Evolutionary conservation across 2,797 vertebrate genomes (phyloP).

Genomic region (Peromyscus nudipes): DNA sequence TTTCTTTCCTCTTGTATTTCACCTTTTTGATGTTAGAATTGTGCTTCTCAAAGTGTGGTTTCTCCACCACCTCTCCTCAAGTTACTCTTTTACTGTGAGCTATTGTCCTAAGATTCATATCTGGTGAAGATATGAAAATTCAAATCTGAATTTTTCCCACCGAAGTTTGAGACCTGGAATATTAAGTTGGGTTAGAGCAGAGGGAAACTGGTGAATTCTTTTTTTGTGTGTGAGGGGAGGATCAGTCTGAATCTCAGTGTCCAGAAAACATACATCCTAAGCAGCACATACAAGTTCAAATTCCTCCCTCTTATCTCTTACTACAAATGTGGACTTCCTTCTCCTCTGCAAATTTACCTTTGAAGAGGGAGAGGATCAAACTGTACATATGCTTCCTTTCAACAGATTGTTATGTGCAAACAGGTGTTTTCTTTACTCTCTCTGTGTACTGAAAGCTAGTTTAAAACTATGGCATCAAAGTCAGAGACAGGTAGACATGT

Average conservation of each 20-base stretch:
- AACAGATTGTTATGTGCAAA: conserved; percentile 9
- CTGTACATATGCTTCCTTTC: background rate
- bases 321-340: background rate
- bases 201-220: background rate
- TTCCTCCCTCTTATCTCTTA: background rate
- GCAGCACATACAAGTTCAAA: background rate
- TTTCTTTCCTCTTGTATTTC: background rate
- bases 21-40: background rate
- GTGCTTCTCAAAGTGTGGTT: conserved; percentile 21
- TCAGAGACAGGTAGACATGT: background rate
- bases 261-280: background rate
- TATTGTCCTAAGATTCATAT: background rate
- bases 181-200: background rate
- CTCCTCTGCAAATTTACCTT: conserved; percentile 46
- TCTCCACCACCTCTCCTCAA: background rate
- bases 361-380: background rate
- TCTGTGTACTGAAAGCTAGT: background rate
- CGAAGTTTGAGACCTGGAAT: background rate
- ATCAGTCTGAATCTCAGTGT: conserved; percentile 6
- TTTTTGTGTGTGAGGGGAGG: background rate
- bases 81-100: background rate
- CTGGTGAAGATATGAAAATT: background rate
- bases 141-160: conserved; percentile 36
- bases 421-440: conserved; percentile 9
- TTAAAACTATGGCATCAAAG: conserved; percentile 30